phyloP scores from a whole-genome alignment of 2,113 vertebrate genomes.

The Calyptommatus sinebrachiatus region DNA sequence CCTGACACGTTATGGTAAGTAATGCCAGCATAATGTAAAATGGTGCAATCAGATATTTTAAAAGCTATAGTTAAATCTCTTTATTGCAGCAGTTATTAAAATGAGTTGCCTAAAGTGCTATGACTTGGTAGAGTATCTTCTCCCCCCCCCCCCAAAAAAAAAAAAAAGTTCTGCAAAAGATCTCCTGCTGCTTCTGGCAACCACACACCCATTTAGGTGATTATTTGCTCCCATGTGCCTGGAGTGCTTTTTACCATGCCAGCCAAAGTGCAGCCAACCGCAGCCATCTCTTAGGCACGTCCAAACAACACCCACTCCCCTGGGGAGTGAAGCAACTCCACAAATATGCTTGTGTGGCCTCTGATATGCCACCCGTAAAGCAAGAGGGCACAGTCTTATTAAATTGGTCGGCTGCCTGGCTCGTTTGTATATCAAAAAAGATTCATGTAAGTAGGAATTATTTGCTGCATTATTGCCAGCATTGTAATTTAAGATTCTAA shows the following conservation, averaged over 20 bases:
- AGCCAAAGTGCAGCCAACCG: slow-evolving; percentile 27
- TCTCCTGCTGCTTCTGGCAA: slow-evolving; percentile 47
- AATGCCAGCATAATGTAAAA: background rate
- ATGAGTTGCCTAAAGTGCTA: slow-evolving; percentile 12
- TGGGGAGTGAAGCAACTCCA: slow-evolving; percentile 55
- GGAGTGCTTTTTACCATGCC: slow-evolving; percentile 7
- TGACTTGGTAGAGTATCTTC: slow-evolving; percentile 12
- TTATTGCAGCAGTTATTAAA: background rate
- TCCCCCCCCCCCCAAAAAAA: too few species aligned
- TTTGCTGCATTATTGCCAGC: background rate
- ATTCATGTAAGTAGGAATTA: background rate
- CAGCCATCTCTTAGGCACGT: background rate
- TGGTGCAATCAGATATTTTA: background rate
- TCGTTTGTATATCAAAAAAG: background rate
- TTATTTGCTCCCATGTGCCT: slow-evolving; percentile 30
- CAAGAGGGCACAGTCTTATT: fast-evolving
- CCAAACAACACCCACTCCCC: slow-evolving; percentile 59
- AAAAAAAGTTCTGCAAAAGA: slow-evolving; percentile 23
- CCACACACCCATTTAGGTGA: slow-evolving; percentile 32
- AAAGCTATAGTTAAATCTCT: background rate
- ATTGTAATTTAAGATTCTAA: background rate
- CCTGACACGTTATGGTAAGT: slow-evolving; percentile 12
- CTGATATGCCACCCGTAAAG: fast-evolving
- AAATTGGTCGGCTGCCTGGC: background rate
- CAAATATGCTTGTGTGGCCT: background rate